phyloP scores from a whole-genome alignment of 2,797 vertebrate genomes.

The Labeo calbasu region DNA sequence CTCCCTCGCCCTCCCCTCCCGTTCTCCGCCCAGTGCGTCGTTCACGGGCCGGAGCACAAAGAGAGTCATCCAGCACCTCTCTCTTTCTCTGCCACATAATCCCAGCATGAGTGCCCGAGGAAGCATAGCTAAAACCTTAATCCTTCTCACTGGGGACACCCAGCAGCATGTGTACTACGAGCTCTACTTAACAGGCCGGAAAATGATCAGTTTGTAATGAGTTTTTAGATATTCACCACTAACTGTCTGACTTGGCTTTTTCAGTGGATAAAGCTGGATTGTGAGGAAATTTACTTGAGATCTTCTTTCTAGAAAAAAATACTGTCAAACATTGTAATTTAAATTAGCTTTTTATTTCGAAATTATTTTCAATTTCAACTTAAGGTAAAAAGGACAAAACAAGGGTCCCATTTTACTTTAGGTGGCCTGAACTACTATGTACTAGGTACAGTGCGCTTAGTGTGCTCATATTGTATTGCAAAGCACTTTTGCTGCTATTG shows the following conservation, averaged over 20 bases:
- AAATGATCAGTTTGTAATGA: conserved; percentile 44
- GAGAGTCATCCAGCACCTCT: conserved; percentile 65
- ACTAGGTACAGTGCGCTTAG: no score
- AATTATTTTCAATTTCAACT: not conserved
- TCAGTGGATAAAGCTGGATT: not conserved
- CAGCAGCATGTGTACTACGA: conserved; percentile 31
- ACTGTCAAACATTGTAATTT: not conserved
- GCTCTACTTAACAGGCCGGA: conserved; percentile 42
- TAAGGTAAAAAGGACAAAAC: not conserved
- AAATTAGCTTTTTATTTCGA: not conserved
- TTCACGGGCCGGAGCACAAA: conserved; percentile 60
- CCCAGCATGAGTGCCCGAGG: conserved; percentile 35
- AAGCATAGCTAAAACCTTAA: conserved; percentile 47
- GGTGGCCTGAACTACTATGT: no score
- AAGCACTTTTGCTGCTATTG: no score
- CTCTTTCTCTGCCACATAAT: conserved; percentile 43
- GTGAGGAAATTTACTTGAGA: not conserved
- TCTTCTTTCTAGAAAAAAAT: not conserved
- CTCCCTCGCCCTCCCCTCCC: not conserved
- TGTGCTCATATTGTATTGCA: no score
- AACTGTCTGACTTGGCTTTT: conserved; percentile 15
- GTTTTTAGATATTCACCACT: conserved; percentile 27
- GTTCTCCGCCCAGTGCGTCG: conserved; percentile 59
- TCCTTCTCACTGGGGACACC: conserved; percentile 36
- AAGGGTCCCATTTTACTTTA: no score